Conservation (phyloP, 2,797 vertebrate species). For the Muscicapa comitata region DNA sequence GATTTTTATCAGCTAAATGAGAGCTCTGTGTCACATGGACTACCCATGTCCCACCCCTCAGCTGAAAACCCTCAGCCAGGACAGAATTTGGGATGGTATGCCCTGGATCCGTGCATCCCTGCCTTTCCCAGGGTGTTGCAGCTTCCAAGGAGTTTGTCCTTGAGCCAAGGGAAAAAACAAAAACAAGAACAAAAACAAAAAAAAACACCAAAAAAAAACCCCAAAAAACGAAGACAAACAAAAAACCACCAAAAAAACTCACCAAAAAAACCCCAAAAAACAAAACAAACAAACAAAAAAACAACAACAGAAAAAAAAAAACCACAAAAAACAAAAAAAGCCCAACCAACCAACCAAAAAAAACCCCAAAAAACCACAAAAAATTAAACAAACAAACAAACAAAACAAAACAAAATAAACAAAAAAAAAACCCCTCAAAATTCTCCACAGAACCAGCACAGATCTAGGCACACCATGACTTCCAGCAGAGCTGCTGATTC, state of each 20-base stretch:
- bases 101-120: fast-evolving
- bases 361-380: no score
- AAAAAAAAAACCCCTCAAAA: neutral
- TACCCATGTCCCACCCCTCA: neutral
- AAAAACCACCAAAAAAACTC: no score
- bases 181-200: neutral
- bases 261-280: neutral
- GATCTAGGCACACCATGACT: no score
- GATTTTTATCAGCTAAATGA: constrained; percentile 20
- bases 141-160: neutral
- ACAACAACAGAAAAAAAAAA: no score
- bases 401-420: no score
- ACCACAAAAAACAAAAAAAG: no score
- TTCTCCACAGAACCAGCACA: neutral
- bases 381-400: no score
- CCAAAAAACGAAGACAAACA: neutral
- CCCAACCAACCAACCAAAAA: no score
- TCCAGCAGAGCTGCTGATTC: neutral
- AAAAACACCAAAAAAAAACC: no score
- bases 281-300: no score
- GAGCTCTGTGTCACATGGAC: neutral
- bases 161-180: neutral
- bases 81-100: neutral
- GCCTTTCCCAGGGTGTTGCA: neutral
- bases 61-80: neutral